These are phyloP conservation scores for Acleris sparsana DNA, from an alignment of 2,888 invertebrate genomes.

Conservation along the genomic window DNA sequence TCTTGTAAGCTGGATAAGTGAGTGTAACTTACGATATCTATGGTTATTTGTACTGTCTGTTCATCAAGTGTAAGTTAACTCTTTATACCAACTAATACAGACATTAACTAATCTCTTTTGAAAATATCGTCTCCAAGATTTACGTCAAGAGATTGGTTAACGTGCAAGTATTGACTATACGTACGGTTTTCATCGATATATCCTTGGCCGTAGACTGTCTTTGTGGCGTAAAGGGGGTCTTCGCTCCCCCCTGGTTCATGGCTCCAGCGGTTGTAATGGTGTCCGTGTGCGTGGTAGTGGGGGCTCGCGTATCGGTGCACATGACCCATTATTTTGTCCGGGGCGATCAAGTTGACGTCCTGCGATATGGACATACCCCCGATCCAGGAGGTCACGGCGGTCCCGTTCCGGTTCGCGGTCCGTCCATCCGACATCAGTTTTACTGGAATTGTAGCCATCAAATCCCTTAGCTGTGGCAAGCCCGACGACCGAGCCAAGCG, in stretches of 20 bases:
- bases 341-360: constrained; percentile 79
- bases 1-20: constrained; percentile 64
- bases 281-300: constrained; percentile 80
- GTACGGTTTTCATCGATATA: constrained; percentile 83
- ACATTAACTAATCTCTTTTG: constrained; percentile 61
- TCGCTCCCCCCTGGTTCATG: constrained; percentile 81
- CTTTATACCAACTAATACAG: constrained; percentile 53
- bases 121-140: background rate
- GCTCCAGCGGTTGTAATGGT: constrained; percentile 79
- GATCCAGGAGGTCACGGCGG: constrained; percentile 77
- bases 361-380: constrained; percentile 82
- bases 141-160: constrained; percentile 51
- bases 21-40: constrained; percentile 80
- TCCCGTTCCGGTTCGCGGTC: constrained; percentile 71
- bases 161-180: constrained; percentile 63
- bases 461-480: constrained; percentile 76
- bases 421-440: constrained; percentile 81
- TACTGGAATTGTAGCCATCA: constrained; percentile 82
- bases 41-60: constrained; percentile 73
- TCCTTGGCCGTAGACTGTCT: constrained; percentile 82
- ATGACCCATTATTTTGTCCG: constrained; percentile 80
- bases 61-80: constrained; percentile 54
- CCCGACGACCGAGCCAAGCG: constrained; percentile 70
- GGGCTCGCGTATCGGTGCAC: constrained; percentile 80
- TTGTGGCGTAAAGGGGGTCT: constrained; percentile 80